These are phyloP conservation scores for Zaprionus davidi DNA, from an alignment of 1,140 invertebrate species.

Conservation along the genomic window DNA sequence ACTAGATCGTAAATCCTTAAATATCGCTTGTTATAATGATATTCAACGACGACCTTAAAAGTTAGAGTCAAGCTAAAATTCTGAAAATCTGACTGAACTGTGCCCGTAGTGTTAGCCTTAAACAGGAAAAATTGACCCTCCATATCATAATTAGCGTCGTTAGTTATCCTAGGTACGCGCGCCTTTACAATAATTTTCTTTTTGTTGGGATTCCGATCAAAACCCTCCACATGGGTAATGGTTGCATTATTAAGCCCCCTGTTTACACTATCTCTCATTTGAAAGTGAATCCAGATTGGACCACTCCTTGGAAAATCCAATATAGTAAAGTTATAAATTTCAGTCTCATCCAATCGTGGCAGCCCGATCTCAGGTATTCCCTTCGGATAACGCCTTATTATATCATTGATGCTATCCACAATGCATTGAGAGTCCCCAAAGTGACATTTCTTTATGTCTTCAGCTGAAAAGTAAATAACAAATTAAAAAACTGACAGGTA, in stretches of 20 bases:
- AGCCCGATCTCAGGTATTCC: slow-evolving; percentile 63
- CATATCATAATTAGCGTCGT: slow-evolving; percentile 36
- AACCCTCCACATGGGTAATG: slow-evolving; percentile 52
- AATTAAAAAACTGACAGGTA: background rate
- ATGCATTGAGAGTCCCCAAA: slow-evolving; percentile 52
- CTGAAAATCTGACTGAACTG: slow-evolving; percentile 48
- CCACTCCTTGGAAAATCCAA: slow-evolving; percentile 16
- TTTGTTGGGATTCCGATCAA: slow-evolving; percentile 41
- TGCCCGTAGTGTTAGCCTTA: slow-evolving; percentile 47
- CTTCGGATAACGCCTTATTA: slow-evolving; percentile 53
- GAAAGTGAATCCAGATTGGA: slow-evolving; percentile 55
- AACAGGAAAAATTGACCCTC: slow-evolving; percentile 35
- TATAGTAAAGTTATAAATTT: slow-evolving; percentile 7
- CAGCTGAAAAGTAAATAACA: slow-evolving; percentile 35
- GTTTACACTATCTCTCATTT: slow-evolving; percentile 25
- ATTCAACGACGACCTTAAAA: slow-evolving; percentile 55
- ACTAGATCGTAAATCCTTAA: slow-evolving; percentile 51
- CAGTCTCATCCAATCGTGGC: slow-evolving; percentile 31
- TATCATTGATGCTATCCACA: slow-evolving; percentile 44
- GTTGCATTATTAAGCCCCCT: slow-evolving; percentile 54
- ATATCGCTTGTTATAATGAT: slow-evolving; percentile 54
- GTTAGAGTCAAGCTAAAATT: slow-evolving; percentile 46
- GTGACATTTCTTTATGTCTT: slow-evolving; percentile 54
- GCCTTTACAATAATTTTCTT: slow-evolving; percentile 19
- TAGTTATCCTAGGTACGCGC: slow-evolving; percentile 29